A percentile compares a stretch with the other conserved stretches of the same genome.
Evolutionary conservation across 2,797 vertebrate species (phyloP).

Genomic region (Lycodopsis pacificus): DNA sequence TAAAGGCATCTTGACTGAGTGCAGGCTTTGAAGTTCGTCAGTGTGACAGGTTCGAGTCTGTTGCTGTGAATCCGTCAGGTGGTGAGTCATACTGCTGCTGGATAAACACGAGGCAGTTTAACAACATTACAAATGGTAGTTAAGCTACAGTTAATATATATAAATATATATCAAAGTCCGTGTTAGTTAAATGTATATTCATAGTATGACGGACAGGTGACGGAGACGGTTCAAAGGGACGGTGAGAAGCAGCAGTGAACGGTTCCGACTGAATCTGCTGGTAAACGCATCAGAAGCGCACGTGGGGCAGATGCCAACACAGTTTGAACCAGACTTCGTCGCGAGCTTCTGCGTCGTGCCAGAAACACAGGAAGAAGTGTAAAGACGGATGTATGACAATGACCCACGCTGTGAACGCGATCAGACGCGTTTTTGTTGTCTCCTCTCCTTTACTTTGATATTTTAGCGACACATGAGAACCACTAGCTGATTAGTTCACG

Average conservation of each 20-base stretch:
- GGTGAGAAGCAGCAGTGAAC: neutral
- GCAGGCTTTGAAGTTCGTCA: constrained; percentile 45
- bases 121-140: neutral
- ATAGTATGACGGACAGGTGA: neutral
- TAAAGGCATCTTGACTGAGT: constrained; percentile 48
- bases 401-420: constrained; percentile 40
- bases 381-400: constrained; percentile 74
- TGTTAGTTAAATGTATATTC: neutral
- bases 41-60: constrained; percentile 18
- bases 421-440: constrained; percentile 20
- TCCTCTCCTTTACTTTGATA: constrained; percentile 15
- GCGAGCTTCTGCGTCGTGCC: neutral
- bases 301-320: constrained; percentile 31
- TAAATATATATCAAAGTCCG: neutral
- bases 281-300: constrained; percentile 38
- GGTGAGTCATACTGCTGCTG: neutral
- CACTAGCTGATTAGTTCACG: neutral
- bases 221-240: neutral
- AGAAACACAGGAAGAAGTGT: constrained; percentile 74
- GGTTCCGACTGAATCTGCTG: neutral
- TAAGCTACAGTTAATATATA: neutral
- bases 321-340: neutral
- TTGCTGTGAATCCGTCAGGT: constrained; percentile 11
- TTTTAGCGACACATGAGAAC: constrained; percentile 38
- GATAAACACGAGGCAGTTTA: neutral